Evolutionary conservation across 2,113 vertebrate genomes (phyloP).

Genomic region (Himantopus leucocephalus): DNA sequence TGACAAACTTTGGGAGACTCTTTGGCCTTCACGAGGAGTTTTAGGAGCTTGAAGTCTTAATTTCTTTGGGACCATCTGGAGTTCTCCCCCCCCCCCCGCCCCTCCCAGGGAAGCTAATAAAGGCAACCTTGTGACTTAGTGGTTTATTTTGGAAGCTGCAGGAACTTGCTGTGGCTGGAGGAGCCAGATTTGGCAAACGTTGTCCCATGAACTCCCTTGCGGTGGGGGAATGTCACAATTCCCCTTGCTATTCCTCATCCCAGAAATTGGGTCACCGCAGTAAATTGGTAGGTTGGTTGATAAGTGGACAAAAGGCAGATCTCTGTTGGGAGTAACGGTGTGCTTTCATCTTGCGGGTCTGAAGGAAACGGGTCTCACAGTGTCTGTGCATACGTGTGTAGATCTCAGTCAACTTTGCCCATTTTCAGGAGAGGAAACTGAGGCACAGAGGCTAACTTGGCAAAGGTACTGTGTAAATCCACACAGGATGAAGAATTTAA

Average conservation of each 20-base stretch:
- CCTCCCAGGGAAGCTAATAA: not conserved
- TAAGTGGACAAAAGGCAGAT: not conserved
- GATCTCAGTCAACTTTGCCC: not conserved
- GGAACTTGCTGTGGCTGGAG: not conserved
- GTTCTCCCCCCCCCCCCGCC: not conserved
- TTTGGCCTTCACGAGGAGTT: not conserved
- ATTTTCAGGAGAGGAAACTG: not conserved
- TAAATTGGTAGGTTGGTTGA: not conserved
- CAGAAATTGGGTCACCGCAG: not conserved
- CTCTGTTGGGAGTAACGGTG: not conserved
- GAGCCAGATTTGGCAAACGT: not conserved
- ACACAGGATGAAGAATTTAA: not conserved
- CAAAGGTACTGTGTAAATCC: not conserved
- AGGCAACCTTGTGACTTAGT: slow-evolving; percentile 37
- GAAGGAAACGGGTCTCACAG: not conserved
- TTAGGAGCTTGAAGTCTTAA: not conserved
- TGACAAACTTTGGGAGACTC: not conserved
- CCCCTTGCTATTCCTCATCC: not conserved
- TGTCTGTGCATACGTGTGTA: not conserved
- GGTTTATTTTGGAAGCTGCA: slow-evolving; percentile 43
- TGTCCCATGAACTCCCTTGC: not conserved
- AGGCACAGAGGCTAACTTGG: not conserved
- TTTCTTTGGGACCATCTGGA: slow-evolving; percentile 28
- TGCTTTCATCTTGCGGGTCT: not conserved
- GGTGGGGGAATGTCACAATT: not conserved